Percentiles rank a stretch among this genome's conserved stretches.
phyloP scores from a whole-genome alignment of 2,888 invertebrate genomes.

The Drosophila ustulata region DNA sequence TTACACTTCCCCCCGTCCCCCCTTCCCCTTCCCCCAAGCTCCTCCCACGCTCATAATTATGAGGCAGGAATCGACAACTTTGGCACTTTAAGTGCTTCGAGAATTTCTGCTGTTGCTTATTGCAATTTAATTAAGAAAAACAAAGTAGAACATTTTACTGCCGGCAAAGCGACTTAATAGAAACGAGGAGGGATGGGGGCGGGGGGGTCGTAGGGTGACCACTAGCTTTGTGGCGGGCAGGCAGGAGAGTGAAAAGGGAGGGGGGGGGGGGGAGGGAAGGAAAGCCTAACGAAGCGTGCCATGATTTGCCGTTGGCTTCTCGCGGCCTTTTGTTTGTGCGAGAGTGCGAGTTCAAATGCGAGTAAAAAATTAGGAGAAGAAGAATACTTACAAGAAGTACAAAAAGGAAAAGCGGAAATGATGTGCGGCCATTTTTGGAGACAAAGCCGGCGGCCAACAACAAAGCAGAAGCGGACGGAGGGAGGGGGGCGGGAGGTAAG shows the following conservation, averaged over 20 bases:
- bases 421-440: slow-evolving; percentile 72
- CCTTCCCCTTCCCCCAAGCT: neutral
- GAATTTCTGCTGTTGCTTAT: slow-evolving; percentile 36
- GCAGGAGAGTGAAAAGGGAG: neutral
- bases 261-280: neutral
- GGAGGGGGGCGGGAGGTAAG: slow-evolving; percentile 10
- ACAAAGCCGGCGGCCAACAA: slow-evolving; percentile 67
- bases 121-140: slow-evolving; percentile 79
- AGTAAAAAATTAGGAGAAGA: slow-evolving; percentile 40
- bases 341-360: slow-evolving; percentile 48
- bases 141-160: slow-evolving; percentile 65
- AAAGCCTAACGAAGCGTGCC: slow-evolving; percentile 68
- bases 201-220: neutral
- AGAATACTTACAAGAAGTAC: slow-evolving; percentile 5
- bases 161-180: slow-evolving; percentile 30
- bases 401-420: slow-evolving; percentile 59
- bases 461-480: neutral
- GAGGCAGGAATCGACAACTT: slow-evolving; percentile 56
- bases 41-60: slow-evolving; percentile 55
- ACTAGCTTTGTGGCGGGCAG: slow-evolving; percentile 3
- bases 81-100: slow-evolving; percentile 74
- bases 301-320: slow-evolving; percentile 49
- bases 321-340: slow-evolving; percentile 11
- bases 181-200: neutral
- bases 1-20: neutral